Percentiles rank a stretch among this genome's conserved stretches.
phyloP scores from a whole-genome alignment of 2,888 invertebrate species.

The Polia nebulosa region DNA sequence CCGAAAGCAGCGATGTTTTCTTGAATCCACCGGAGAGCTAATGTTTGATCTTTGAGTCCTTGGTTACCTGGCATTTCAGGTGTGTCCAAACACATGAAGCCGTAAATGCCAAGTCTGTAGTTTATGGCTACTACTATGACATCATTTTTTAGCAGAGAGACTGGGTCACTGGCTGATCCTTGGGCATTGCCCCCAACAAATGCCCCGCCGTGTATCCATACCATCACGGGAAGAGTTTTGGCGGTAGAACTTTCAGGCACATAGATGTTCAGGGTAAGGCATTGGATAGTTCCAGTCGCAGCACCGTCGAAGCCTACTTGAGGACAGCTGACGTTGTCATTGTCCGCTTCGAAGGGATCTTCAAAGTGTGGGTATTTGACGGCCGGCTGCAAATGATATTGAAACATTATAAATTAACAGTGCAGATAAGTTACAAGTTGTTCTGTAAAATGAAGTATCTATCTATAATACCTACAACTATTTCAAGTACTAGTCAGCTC shows the following conservation, averaged over 20 bases:
- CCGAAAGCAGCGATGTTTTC: conserved; percentile 72
- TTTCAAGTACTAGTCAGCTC: no score
- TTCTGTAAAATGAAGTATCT: not conserved
- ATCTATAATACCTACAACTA: no score
- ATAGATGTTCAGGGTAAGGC: conserved; percentile 62
- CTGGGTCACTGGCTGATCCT: conserved; percentile 5
- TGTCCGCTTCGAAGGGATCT: conserved; percentile 55
- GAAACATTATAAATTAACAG: not conserved
- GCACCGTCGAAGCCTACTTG: conserved; percentile 3
- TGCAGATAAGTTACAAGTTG: not conserved
- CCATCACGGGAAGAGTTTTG: conserved; percentile 37
- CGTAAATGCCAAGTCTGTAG: conserved; percentile 62
- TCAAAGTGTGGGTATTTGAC: conserved; percentile 56
- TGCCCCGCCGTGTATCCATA: conserved; percentile 51
- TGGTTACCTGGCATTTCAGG: conserved; percentile 73
- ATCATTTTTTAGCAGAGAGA: conserved; percentile 33
- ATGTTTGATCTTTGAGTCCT: conserved; percentile 72
- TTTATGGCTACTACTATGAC: conserved; percentile 49
- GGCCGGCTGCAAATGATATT: conserved; percentile 53
- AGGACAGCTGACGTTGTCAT: conserved; percentile 22
- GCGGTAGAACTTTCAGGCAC: conserved; percentile 50
- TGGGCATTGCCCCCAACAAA: conserved; percentile 23
- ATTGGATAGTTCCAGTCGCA: conserved; percentile 54
- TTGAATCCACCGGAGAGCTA: conserved; percentile 72
- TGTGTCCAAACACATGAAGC: conserved; percentile 67